Conservation (phyloP, 2,113 vertebrate species). For the Clinocottus analis region DNA sequence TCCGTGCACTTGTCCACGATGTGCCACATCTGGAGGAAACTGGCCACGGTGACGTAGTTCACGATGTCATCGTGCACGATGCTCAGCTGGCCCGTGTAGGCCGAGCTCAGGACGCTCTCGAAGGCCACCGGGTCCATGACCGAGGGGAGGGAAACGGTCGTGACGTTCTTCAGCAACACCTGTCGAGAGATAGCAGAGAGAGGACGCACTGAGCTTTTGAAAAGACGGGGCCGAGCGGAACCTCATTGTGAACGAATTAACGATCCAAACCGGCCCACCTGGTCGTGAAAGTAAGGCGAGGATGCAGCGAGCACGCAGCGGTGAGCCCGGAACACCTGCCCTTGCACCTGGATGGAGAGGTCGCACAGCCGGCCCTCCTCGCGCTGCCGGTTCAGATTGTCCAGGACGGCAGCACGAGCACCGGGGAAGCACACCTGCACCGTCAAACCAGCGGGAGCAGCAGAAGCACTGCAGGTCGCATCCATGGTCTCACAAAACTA, state of each 20-base stretch:
- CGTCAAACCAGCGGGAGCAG: slow-evolving; percentile 52
- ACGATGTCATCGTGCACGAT: slow-evolving; percentile 85
- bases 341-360: slow-evolving; percentile 87
- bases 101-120: slow-evolving; percentile 83
- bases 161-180: slow-evolving; percentile 86
- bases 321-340: slow-evolving; percentile 86
- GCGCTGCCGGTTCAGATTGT: slow-evolving; percentile 91
- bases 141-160: slow-evolving; percentile 83
- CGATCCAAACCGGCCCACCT: slow-evolving; percentile 68
- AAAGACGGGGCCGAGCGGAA: background rate
- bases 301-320: slow-evolving; percentile 87
- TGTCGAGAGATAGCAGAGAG: slow-evolving; percentile 33
- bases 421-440: slow-evolving; percentile 91
- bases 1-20: slow-evolving; percentile 88
- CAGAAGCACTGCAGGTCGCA: slow-evolving; percentile 54
- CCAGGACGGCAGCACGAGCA: slow-evolving; percentile 86
- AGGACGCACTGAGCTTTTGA: background rate
- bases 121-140: slow-evolving; percentile 86
- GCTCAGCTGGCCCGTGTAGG: slow-evolving; percentile 86
- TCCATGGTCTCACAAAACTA: slow-evolving; percentile 63
- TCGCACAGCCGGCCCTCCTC: slow-evolving; percentile 89
- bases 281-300: slow-evolving; percentile 90
- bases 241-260: background rate
- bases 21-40: slow-evolving; percentile 89
- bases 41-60: slow-evolving; percentile 86